Evolutionary conservation across 2,888 invertebrate species (phyloP).

Genomic region (Calameuta pallipes): DNA sequence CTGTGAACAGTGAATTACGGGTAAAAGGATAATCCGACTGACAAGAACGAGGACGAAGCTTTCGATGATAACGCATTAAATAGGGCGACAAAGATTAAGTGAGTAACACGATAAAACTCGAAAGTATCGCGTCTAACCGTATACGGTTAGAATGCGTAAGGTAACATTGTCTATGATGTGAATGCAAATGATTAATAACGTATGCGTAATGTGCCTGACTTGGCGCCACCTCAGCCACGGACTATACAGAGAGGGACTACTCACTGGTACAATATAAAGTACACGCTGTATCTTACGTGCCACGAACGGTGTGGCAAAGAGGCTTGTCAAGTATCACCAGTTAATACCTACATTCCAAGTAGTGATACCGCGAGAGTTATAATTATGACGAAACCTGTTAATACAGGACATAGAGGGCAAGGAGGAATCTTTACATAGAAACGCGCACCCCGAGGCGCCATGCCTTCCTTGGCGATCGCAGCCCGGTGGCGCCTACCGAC

Average conservation of each 20-base stretch:
- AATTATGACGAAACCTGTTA: constrained; percentile 13
- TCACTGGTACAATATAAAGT: background rate
- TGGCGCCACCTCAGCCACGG: constrained; percentile 30
- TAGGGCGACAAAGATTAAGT: background rate
- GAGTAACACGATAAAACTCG: background rate
- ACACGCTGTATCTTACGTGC: background rate
- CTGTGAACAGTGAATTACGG: background rate
- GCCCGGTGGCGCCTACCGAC: constrained; percentile 9
- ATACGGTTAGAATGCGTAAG: background rate
- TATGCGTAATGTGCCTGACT: constrained; percentile 23
- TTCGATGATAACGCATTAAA: background rate
- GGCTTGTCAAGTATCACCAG: constrained; percentile 2
- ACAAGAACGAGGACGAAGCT: background rate
- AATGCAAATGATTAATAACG: constrained; percentile 31
- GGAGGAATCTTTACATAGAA: constrained; percentile 3
- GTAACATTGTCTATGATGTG: constrained; percentile 15
- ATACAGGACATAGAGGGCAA: background rate
- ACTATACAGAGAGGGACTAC: background rate
- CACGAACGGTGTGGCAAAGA: background rate
- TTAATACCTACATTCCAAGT: constrained; percentile 10
- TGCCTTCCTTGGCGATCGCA: background rate
- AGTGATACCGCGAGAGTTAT: constrained; percentile 3
- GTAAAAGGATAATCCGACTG: background rate
- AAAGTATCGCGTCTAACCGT: background rate
- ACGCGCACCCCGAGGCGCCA: background rate